Evolutionary conservation across 2,888 invertebrate genomes (phyloP), one percentile per base, ranked within the genome.

Genomic region (Acrocera orbiculus): DNA sequence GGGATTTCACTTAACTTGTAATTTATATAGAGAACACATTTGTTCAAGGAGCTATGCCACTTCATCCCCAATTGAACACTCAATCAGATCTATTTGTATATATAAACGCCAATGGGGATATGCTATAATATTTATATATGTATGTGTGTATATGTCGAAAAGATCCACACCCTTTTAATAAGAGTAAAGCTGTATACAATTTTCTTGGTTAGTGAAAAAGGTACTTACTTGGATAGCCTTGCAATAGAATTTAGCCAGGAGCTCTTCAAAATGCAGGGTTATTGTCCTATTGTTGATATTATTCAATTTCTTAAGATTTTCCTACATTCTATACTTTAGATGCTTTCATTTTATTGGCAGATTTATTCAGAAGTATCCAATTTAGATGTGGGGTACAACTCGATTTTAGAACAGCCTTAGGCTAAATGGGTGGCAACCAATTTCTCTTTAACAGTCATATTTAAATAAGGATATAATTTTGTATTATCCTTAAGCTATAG

Each of bases 401-500:
- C 28, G 28, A 34, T 28, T 34, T 34, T 34, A 28, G 28, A 10
- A 26, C 28, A 28, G 34, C 28, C 34, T 34, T 28, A 22, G 28
- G 28, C 28, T 27, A 22, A 16, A 23, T 13, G 34, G 34, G 34
- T 34, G 34, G 34, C 27, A 22, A 27, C 28, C 34, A 34, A 34
- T 34, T 34, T 34, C 27, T 27, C 27, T 23, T 22, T 22, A 11
- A 9, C 11, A 35, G 35, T 35, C 19, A 27, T 40, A 42, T 42
- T 42, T 42, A 38, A 42, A 42, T 42, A 42, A 37, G 40, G 39
- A 41, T 37, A 43, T 39, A 43, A 43, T 41, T 43, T 43, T 41
- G 41, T 36, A 43, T 41, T 39, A 40, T 35, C 40, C 39, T 25
- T 16, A 29, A 35, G 40, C 35, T 36, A 35, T 26, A 14, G n/a